These are phyloP conservation scores for Gymnothorax reevesii DNA, from an alignment of 2,797 vertebrate species.

Conservation along the genomic window DNA sequence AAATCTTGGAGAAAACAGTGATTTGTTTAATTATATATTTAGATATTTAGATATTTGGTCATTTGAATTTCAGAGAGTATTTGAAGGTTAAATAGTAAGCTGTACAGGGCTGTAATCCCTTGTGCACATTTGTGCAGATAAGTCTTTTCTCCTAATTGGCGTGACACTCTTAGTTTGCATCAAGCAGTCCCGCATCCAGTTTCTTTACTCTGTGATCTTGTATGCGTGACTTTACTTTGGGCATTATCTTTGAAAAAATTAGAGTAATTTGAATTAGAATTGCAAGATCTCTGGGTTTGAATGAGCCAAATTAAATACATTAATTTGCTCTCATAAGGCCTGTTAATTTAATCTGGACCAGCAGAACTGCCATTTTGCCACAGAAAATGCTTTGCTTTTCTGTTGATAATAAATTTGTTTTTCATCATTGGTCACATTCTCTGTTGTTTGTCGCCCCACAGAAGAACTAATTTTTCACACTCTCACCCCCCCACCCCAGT, in stretches of 20 bases:
- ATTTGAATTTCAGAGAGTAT: not conserved
- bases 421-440: not conserved
- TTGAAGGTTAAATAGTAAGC: not conserved
- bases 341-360: not conserved
- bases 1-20: not conserved
- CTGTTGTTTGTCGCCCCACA: not conserved
- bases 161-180: not conserved
- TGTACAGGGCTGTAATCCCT: not conserved
- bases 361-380: not conserved
- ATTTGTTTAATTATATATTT: not conserved
- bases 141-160: conserved; percentile 6
- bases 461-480: not conserved
- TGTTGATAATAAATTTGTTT: not conserved
- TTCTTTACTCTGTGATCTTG: not conserved
- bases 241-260: not conserved
- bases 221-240: not conserved
- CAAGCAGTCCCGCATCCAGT: not conserved
- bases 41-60: not conserved
- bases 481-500: not conserved
- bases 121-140: not conserved
- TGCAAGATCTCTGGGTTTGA: not conserved
- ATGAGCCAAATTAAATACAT: not conserved
- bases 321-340: not conserved
- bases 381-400: too few species aligned
- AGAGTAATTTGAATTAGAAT: not conserved